A percentile compares a stretch with the other conserved stretches of the same genome.
Evolutionary conservation across 2,888 invertebrate genomes (phyloP).

Genomic region (Drosophila nr. perissopoda): DNA sequence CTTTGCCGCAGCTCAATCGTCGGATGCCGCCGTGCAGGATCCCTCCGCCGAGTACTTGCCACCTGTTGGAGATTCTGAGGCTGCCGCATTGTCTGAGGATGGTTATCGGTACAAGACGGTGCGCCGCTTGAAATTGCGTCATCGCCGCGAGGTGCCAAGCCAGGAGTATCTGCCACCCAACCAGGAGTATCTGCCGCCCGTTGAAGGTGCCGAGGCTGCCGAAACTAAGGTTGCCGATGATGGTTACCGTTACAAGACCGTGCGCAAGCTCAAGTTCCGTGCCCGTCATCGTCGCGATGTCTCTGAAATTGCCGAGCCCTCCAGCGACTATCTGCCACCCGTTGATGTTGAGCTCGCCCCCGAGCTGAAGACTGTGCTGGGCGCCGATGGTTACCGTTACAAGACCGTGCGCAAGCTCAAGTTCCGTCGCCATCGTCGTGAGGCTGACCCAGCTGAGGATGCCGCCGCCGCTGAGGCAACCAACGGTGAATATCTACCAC

Average conservation of each 20-base stretch:
- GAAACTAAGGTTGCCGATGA: constrained; percentile 80
- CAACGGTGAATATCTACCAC: constrained; percentile 79
- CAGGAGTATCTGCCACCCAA: constrained; percentile 82
- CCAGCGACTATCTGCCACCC: constrained; percentile 73
- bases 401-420: constrained; percentile 76
- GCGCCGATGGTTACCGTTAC: constrained; percentile 77
- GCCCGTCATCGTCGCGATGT: constrained; percentile 83
- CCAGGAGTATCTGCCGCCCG: constrained; percentile 80
- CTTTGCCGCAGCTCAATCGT: constrained; percentile 57
- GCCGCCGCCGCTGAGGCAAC: constrained; percentile 55
- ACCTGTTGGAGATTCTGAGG: constrained; percentile 64
- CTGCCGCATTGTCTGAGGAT: constrained; percentile 69
- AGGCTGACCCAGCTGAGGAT: constrained; percentile 63
- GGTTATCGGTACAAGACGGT: constrained; percentile 81
- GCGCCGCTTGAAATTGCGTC: constrained; percentile 73
- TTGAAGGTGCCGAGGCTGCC: constrained; percentile 54
- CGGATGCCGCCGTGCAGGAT: constrained; percentile 59
- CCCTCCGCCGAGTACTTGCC: constrained; percentile 79
- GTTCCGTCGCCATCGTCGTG: constrained; percentile 80
- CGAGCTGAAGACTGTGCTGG: constrained; percentile 78
- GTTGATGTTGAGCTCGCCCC: constrained; percentile 77
- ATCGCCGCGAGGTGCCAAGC: constrained; percentile 76
- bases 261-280: constrained; percentile 81
- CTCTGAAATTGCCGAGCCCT: constrained; percentile 75
- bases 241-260: constrained; percentile 83